Percentiles rank a stretch among this genome's conserved stretches.
phyloP scores from a whole-genome alignment of 2,888 invertebrate genomes.

The Antheraea yamamai region DNA sequence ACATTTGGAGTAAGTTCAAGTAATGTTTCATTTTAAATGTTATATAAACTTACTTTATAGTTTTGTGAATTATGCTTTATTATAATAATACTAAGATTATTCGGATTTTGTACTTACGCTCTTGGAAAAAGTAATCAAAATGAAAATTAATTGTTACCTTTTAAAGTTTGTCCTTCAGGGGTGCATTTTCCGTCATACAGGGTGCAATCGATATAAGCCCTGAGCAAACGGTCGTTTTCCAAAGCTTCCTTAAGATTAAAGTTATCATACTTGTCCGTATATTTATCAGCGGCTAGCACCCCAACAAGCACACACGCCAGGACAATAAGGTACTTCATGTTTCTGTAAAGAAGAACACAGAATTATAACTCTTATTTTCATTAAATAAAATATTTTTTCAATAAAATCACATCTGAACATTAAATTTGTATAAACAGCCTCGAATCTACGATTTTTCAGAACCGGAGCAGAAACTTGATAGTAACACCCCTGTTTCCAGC shows the following conservation, averaged over 20 bases:
- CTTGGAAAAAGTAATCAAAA: background rate
- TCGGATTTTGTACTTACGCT: background rate
- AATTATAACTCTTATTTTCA: background rate
- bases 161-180: conserved; percentile 84
- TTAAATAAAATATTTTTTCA: background rate
- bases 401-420: background rate
- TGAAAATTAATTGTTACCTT: conserved; percentile 23
- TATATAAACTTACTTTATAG: no score
- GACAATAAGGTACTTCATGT: conserved; percentile 47
- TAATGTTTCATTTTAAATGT: no score
- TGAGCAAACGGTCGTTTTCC: conserved; percentile 84
- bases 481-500: no score
- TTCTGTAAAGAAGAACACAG: background rate
- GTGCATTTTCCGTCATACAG: conserved; percentile 85
- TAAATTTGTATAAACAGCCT: no score
- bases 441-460: no score
- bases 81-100: background rate
- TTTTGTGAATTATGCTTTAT: no score
- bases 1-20: no score
- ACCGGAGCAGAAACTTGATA: no score
- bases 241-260: conserved; percentile 86
- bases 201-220: conserved; percentile 85
- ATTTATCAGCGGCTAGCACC: conserved; percentile 57
- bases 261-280: conserved; percentile 86
- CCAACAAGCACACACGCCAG: conserved; percentile 45